phyloP scores from a whole-genome alignment of 2,888 invertebrate genomes.

The Diogma glabrata region DNA sequence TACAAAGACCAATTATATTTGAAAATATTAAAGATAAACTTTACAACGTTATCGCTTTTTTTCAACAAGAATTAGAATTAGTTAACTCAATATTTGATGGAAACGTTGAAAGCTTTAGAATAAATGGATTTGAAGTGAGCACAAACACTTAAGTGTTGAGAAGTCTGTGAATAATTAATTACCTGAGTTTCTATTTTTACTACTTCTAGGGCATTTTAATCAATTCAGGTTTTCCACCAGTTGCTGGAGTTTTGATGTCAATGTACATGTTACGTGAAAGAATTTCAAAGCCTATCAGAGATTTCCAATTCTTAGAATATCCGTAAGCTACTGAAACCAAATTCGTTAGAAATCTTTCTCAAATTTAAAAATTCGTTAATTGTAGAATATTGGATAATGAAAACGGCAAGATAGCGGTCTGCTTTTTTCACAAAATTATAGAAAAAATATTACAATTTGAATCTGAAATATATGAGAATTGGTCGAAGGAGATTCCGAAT shows the following conservation, averaged over 20 bases:
- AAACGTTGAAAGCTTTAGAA: background rate
- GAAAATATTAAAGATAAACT: background rate
- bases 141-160: too few species aligned
- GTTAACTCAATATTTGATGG: background rate
- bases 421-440: background rate
- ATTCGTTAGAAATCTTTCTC: too few species aligned
- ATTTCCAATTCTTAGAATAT: slow-evolving; percentile 52
- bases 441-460: background rate
- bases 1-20: background rate
- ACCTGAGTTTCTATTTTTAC: slow-evolving; percentile 24
- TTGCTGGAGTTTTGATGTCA: slow-evolving; percentile 64
- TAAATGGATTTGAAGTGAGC: background rate
- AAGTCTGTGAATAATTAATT: too few species aligned
- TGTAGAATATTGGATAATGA: background rate
- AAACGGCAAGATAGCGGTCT: background rate
- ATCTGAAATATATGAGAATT: slow-evolving; percentile 1
- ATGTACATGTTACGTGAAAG: slow-evolving; percentile 52
- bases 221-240: slow-evolving; percentile 62
- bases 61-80: background rate
- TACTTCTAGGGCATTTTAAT: slow-evolving; percentile 44
- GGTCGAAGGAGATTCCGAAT: background rate
- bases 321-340: slow-evolving; percentile 43
- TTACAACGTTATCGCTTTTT: background rate
- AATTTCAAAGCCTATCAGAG: slow-evolving; percentile 46
- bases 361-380: too few species aligned